Conservation (phyloP, 2,113 vertebrate genomes). For the Donacobius atricapilla region DNA sequence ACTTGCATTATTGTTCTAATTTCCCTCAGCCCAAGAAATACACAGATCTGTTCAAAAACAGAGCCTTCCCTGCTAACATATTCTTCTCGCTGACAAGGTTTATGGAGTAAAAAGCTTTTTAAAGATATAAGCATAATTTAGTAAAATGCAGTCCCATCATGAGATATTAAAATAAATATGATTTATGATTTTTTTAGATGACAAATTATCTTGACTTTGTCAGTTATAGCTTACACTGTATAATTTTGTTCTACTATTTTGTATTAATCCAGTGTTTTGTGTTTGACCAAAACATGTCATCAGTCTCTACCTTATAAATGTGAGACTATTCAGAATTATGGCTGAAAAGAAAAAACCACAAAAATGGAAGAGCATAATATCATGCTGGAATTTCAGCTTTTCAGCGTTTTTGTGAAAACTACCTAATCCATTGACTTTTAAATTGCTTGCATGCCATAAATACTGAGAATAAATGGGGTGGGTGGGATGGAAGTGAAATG, state of each 20-base stretch:
- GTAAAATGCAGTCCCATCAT: not conserved
- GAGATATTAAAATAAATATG: not conserved
- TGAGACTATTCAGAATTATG: not conserved
- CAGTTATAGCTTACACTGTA: not conserved
- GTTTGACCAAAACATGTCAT: conserved; percentile 36
- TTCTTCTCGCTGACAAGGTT: not conserved
- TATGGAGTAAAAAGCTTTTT: not conserved
- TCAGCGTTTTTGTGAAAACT: not conserved
- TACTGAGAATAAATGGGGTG: not conserved
- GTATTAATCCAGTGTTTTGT: conserved; percentile 4
- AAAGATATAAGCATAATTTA: not conserved
- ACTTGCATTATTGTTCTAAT: not conserved
- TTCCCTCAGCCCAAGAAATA: not conserved
- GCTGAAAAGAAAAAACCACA: not conserved
- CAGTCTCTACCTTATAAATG: not conserved
- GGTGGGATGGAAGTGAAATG: not conserved
- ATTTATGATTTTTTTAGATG: not conserved
- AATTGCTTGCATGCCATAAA: not conserved
- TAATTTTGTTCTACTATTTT: conserved; percentile 19
- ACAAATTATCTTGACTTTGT: conserved; percentile 13
- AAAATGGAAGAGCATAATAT: not conserved
- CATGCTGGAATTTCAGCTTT: not conserved
- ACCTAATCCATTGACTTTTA: not conserved
- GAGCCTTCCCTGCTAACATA: not conserved
- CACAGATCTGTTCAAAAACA: not conserved